phyloP scores from a whole-genome alignment of 2,113 vertebrate species.

The Mirza zaza region DNA sequence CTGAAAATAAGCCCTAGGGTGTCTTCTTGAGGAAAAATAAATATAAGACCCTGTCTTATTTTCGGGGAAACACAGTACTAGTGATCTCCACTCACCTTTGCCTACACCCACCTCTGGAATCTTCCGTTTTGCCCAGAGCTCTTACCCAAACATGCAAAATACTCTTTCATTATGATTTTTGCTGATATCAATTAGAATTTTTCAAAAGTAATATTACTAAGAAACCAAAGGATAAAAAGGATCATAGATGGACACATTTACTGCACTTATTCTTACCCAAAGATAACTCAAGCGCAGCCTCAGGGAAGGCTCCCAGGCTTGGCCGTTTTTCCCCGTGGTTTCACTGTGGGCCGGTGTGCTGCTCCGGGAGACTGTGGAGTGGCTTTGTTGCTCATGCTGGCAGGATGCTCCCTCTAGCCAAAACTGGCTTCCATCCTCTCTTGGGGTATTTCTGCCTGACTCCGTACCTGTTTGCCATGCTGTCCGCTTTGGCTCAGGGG shows the following conservation, averaged over 20 bases:
- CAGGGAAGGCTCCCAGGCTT: fast-evolving
- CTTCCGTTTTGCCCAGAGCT: not conserved
- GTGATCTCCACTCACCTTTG: not conserved
- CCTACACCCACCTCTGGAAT: not conserved
- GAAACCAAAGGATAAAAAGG: not conserved
- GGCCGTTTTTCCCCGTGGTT: not conserved
- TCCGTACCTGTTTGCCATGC: not conserved
- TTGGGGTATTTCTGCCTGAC: not conserved
- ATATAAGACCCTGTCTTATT: too few relatives aligned
- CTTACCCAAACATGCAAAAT: not conserved
- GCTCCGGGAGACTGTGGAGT: not conserved
- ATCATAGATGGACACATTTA: not conserved
- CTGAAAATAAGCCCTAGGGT: too few relatives aligned
- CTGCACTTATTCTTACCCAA: not conserved
- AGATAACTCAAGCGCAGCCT: not conserved
- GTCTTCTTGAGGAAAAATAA: too few relatives aligned
- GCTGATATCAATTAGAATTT: not conserved
- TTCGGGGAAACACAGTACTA: too few relatives aligned
- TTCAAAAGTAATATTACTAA: not conserved
- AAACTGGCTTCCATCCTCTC: not conserved
- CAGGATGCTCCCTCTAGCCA: not conserved
- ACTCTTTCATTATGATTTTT: not conserved
- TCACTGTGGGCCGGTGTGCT: not conserved
- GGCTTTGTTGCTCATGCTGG: not conserved
- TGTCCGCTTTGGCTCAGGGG: not conserved